Evolutionary conservation across 2,888 invertebrate genomes (phyloP), one percentile per base, ranked within the genome.

Genomic region (Eubasilissa splendida): DNA sequence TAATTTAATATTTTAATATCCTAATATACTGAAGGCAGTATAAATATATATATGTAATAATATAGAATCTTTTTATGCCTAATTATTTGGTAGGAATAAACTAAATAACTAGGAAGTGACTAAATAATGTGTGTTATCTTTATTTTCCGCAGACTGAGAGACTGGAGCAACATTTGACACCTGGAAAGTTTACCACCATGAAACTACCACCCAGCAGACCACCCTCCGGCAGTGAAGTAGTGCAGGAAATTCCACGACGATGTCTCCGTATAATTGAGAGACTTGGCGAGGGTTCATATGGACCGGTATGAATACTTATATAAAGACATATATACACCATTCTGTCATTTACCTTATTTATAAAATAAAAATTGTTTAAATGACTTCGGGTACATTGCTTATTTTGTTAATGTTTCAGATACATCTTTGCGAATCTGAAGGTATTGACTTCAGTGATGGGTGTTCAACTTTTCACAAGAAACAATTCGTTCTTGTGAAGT

Each of bases 211-310:
- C 93, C 86, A 93, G 93, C 77, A 92, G 92, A 86, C 93, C 93
- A 86, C 93, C 93, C 88, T 93, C 93, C 88, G 92, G 92, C 83
- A 92, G 92, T 85, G 92, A 93, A 86, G 92, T 92, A 87, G 92
- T 95, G 87, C 91, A 94, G 85, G 96, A 96, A 87, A 94, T 96
- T 87, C 95, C 96, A 85, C 92, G 96, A 87, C 95, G 96, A 89
- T 93, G 95, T 88, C 92, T 97, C 86, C 91, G 95, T 87, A 94
- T 96, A 85, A 90, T 96, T 83, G 95, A 96, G 87, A 96, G 96
- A 87, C 92, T 97, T 75, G 97, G 96, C 83, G 96, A 96, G 88
- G 96, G 96, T 84, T 94, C 95, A 85, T 96, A 96, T 87, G 96
- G 96, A 86, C 95, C 94, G 92, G 96, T 96, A 87, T 93, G 93